Evolutionary conservation across 2,113 vertebrate species (phyloP), one percentile per base, ranked within the genome.

Genomic region (Halcyon senegalensis): DNA sequence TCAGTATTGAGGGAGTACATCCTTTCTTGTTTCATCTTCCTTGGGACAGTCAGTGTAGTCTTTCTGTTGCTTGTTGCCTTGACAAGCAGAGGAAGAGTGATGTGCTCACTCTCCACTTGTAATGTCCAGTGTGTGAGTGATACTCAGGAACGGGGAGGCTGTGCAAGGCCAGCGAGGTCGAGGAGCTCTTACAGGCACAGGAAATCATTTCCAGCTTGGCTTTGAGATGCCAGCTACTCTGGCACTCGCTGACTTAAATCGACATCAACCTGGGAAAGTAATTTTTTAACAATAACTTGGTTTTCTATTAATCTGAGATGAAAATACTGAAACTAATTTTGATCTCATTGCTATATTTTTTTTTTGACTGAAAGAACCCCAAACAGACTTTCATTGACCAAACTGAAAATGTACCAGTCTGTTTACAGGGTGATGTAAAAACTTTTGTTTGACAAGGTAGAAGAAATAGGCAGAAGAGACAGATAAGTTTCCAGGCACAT

Each of bases 321-420:
- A 85, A 90, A 80, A 69, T 41, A 53, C 30, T 60, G 3, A 28
- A 60, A 69, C 66, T 55, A 41, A 64, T 60, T 92, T 55, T 86
- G 19, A 12, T 69, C 23, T 80, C 31, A 14, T 33, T 62, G 3
- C 19, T 63, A 33, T 0, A 0, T 39, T 2, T 35, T 25, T 48
- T 48, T 76, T 70, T 62, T 25, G 1, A 1, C 37, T 2, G 1
- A 37, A 62, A 41, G 28, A 41, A 14, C 2, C 1, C 10, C 24
- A 48, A 51, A 24, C 2, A 1, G 41, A 43, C 16, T 70, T 59
- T 25, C 7, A 23, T 25, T 53, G 37, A 37, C 5, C 39, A 51
- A 53, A 75, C 1, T 51, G 30, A 75, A 82, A 90, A 58, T 13
- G 51, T n/a, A 37, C 24, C 28, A 24, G 14, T 50, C 41, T 87